Base-by-base conservation (phyloP, 1,140 invertebrate genomes). In the Hermatobates lingyangjiaoensis region DNA sequence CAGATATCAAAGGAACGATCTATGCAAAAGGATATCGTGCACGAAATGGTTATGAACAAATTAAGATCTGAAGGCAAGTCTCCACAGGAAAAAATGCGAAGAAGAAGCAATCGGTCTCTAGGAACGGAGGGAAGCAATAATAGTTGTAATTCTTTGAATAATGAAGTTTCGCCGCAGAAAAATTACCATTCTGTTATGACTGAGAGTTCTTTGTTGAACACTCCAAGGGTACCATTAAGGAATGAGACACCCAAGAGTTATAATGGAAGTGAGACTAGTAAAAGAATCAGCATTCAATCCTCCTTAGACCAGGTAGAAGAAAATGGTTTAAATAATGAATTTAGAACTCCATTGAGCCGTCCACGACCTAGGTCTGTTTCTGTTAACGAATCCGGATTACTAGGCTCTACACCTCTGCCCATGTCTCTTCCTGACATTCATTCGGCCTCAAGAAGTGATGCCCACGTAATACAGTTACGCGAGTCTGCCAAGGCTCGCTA, bases 1-100 rank as follows among this genome's bases (percentile, higher is more conserved):
- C 76, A 79, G 64, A 70, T 80, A 12, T 74, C 71, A 7, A 72
- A 73, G 60, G 76, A 81, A 59, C 69, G 79, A 42, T 72, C 70
- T 3, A 78, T 80, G 62, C 77, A 81, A 59, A 80, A 79, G 59
- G 75, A 75, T 62, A 62, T 82, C 2, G 77, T 82, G 53, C 79
- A 83, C 58, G 80, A 84, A 62, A 69, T 87, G 61, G 73, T 87
- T 25, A 80, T 86, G 75, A 80, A 81, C 48, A 82, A 82, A 61
- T 69, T 84, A 44, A 73, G 77, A 55, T 74, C 76, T 14, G 75
- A 79, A 55, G 80, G 78, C 54, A 77, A 77, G 56, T 71, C 71
- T 3, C 74, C 75, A 3, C 69, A 73, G 1, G 76, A 78, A 58
- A 77, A 72, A 56, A 76, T 64, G 55, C 66, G 62, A 15, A 51